Evolutionary conservation across 2,888 invertebrate species (phyloP).

Genomic region (Sesamia inferens): DNA sequence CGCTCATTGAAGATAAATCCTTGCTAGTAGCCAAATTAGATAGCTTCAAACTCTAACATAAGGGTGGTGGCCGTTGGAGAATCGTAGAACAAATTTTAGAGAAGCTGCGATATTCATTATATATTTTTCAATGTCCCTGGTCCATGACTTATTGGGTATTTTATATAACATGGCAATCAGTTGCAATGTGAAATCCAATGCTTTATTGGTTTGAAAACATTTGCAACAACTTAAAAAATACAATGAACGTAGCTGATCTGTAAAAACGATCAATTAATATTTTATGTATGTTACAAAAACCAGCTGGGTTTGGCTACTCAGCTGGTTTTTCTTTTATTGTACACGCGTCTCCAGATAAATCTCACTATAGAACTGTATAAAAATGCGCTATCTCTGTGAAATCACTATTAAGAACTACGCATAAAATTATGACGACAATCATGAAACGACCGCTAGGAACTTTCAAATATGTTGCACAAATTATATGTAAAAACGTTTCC

Average conservation of each 20-base stretch:
- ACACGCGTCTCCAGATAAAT: too few relatives aligned
- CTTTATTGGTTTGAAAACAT: not conserved
- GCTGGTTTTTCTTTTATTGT: not conserved
- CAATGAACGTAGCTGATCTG: not conserved
- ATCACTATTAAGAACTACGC: too few relatives aligned
- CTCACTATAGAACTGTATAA: too few relatives aligned
- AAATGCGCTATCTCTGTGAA: too few relatives aligned
- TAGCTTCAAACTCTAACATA: slow-evolving; percentile 40
- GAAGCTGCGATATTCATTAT: slow-evolving; percentile 8
- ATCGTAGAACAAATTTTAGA: slow-evolving; percentile 11
- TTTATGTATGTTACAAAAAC: not conserved
- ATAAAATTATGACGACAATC: too few relatives aligned
- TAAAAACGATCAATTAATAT: not conserved
- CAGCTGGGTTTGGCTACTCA: too few relatives aligned
- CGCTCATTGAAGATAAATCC: slow-evolving; percentile 55
- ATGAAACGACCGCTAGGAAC: too few relatives aligned
- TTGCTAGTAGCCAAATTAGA: slow-evolving; percentile 53
- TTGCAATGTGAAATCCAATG: not conserved
- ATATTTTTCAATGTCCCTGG: not conserved
- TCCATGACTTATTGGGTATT: not conserved
- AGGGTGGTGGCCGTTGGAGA: slow-evolving; percentile 7
- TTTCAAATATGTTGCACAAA: too few relatives aligned
- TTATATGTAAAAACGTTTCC: too few relatives aligned
- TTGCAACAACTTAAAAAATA: not conserved
- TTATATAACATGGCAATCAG: not conserved